Evolutionary conservation across 2,888 invertebrate genomes (phyloP), one percentile per base, ranked within the genome.

Genomic region (Cerceris rybyensis): DNA sequence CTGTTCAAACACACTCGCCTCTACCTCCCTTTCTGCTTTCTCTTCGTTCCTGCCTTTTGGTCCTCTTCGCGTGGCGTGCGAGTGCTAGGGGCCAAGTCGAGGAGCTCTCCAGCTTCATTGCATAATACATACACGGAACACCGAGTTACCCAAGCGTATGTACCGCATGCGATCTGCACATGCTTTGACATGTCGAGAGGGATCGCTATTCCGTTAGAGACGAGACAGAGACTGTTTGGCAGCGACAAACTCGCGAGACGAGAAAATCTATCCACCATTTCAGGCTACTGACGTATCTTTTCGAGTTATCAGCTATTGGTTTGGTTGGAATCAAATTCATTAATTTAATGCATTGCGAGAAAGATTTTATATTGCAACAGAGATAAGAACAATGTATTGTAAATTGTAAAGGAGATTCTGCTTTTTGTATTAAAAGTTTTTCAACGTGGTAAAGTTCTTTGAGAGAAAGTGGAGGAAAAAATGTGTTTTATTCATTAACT

Each of bases 1-100:
- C 91, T 91, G 89, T 91, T 92, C 89, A 92, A 91, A 92, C 88
- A 90, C 87, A 90, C 89, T 90, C 88, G 87, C 81, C 87, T 85
- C 83, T 78, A 71, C 80, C 83, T 17, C 42, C 55, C 69, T 50
- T 66, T 46, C 42, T 50, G 46, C 60, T 17, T 50, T 46, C 61
- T 71, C 70, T 50, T 55, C 54, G 42, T 28, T 52, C 58, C 39
- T 16, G 65, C 58, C 73, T 64, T 75, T 78, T 77, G 67, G 78
- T 72, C 67, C 67, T 77, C 69, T 77, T 69, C 76, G 75, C 74
- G 71, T 55, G 68, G 41, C 75, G 73, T 57, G 80, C 78, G 74
- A 63, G 79, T 68, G 67, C 71, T 70, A 66, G 78, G 65, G 78
- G 75, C 69, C 75, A 17, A 77, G 78, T 67, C 79, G 83, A 75